Conservation (phyloP, 2,888 invertebrate species). For the Synanthedon vespiformis region DNA sequence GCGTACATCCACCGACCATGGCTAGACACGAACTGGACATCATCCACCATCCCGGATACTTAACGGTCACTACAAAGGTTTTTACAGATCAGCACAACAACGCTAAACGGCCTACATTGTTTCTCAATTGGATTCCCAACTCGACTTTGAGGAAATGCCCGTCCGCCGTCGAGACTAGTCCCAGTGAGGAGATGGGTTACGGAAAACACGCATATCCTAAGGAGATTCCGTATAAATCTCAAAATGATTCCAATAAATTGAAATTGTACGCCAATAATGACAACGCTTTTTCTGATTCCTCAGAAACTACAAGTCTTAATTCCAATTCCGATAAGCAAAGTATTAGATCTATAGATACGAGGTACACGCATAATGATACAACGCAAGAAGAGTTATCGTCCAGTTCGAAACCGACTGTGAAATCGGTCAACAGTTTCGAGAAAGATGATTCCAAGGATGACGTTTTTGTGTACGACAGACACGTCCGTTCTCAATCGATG, state of each 20-base stretch:
- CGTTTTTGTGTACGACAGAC: slow-evolving; percentile 49
- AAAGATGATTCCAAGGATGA: slow-evolving; percentile 53
- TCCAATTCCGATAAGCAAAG: slow-evolving; percentile 67
- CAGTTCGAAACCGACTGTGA: slow-evolving; percentile 52
- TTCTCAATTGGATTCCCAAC: slow-evolving; percentile 96
- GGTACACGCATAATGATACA: slow-evolving; percentile 50
- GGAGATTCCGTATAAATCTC: slow-evolving; percentile 27
- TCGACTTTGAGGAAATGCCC: slow-evolving; percentile 88
- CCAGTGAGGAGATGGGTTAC: slow-evolving; percentile 50
- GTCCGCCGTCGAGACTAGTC: slow-evolving; percentile 74
- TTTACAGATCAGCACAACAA: slow-evolving; percentile 82
- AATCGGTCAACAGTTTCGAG: slow-evolving; percentile 42
- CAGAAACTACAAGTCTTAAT: slow-evolving; percentile 63
- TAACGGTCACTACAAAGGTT: slow-evolving; percentile 88
- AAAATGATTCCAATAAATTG: slow-evolving; percentile 17
- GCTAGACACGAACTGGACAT: slow-evolving; percentile 85
- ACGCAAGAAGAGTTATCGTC: slow-evolving; percentile 52
- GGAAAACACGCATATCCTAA: slow-evolving; percentile 36
- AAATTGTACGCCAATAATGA: slow-evolving; percentile 51
- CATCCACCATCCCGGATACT: slow-evolving; percentile 91
- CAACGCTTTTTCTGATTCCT: slow-evolving; percentile 63
- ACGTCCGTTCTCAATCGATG: slow-evolving; percentile 70
- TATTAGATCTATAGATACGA: slow-evolving; percentile 53
- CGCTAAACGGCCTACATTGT: slow-evolving; percentile 82
- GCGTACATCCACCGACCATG: slow-evolving; percentile 93